Evolutionary conservation across 2,888 invertebrate genomes (phyloP), one percentile per base, ranked within the genome.

Genomic region (Cartodere bifasciata): DNA sequence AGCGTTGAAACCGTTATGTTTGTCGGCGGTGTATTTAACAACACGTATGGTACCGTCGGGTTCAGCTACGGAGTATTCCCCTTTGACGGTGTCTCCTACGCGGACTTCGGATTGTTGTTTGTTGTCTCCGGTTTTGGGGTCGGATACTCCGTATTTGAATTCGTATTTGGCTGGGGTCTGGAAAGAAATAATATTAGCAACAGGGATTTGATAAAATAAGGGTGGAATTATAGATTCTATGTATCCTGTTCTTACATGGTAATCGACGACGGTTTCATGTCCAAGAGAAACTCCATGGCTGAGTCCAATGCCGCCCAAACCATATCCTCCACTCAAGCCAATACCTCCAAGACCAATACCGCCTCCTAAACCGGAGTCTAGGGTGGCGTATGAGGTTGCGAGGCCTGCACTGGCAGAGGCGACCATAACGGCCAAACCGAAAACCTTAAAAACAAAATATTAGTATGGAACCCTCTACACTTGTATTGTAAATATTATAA

Each of bases 1-100:
- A 6, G 44, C 39, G 26, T 43, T 46, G 34, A 44, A 46, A 10
- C 47, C 42, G 11, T 47, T 41, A 28, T 45, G 43, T 10, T 48
- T 40, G 35, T 53, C n/a, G n/a, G 72, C 72, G 46, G 65, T 68
- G 58, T 73, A 73, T 44, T 71, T 71, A 16, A 72, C 72, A 45
- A 68, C 71, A 52, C 72, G 64, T 51, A 61, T 57, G 31, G 70
- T 63, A 46, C 73, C 73, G 43, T 70, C 71, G 7, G 72, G 70
- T 43, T 73, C 72, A 22, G 70, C 56, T 3, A 73, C 62, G 43
- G 68, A 68, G 49, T 72, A 72, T 11, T 67, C 69, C 15, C 72
- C 72, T 49, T 66, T 63, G 24, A 73, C 72, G 17, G 66, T 52
- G 50, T 72, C 66, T 1, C 72, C 72, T 52, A 66, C 64, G 2